A percentile compares a stretch with the other conserved stretches of the same genome.
Evolutionary conservation across 92 coral and sea anemone species (phyloP).

Genomic region (Epizoanthus ramosus): DNA sequence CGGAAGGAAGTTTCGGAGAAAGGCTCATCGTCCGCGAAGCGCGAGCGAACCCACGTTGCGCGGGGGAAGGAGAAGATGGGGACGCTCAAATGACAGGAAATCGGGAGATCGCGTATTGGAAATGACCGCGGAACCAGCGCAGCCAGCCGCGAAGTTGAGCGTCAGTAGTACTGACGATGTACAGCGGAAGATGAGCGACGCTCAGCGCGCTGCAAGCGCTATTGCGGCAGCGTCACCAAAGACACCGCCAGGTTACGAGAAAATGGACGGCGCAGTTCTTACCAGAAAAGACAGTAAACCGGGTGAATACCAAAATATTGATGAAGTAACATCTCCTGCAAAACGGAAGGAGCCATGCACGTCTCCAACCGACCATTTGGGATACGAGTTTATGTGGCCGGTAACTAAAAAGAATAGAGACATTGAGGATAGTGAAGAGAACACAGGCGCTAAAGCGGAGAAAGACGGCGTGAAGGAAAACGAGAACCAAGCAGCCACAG

Average conservation of each 20-base stretch:
- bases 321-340: background rate
- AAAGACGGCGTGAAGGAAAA: background rate
- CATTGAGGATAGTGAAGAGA: background rate
- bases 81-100: conserved; percentile 17
- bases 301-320: conserved; percentile 25
- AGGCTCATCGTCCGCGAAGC: conserved; percentile 21
- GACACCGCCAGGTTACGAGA: conserved; percentile 26
- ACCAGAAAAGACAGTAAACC: background rate
- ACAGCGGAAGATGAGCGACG: background rate
- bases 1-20: conserved; percentile 5
- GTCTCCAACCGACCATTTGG: conserved; percentile 29
- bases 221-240: background rate
- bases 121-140: background rate
- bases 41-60: conserved; percentile 23
- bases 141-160: conserved; percentile 11
- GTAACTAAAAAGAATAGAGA: background rate
- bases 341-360: conserved; percentile 6
- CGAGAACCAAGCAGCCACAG: background rate
- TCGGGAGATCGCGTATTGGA: background rate
- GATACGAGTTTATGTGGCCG: conserved; percentile 29
- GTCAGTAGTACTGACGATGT: background rate
- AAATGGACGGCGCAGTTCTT: conserved; percentile 4
- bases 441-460: background rate
- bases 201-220: background rate
- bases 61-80: background rate